A percentile compares a stretch with the other conserved stretches of the same genome.
Conservation (phyloP, 2,888 invertebrate genomes). For the Tachina grossa region DNA sequence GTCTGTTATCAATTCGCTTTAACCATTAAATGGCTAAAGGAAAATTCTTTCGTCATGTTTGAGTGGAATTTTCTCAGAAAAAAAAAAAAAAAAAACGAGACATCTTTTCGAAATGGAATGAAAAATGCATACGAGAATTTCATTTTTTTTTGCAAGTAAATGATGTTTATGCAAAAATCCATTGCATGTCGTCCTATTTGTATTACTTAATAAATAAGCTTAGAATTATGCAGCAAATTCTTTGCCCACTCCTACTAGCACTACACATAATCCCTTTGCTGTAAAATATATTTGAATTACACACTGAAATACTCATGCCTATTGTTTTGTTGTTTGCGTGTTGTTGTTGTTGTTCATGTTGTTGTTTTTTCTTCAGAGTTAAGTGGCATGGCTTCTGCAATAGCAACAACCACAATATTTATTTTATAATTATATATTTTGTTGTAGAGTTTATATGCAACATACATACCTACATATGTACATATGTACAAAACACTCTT, state of each 20-base stretch:
- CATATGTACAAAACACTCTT: not conserved
- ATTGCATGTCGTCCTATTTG: no score
- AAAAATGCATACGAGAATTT: no score
- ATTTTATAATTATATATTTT: conserved; percentile 67
- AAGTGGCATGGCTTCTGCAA: conserved; percentile 47
- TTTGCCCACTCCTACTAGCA: not conserved
- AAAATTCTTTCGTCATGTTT: no score
- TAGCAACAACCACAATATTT: conserved; percentile 51
- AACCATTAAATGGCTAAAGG: no score
- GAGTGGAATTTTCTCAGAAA: no score
- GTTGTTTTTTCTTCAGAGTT: conserved; percentile 7
- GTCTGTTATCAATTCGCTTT: no score
- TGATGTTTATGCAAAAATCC: no score
- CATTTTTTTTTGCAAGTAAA: no score
- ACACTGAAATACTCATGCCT: conserved; percentile 18
- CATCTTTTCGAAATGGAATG: no score
- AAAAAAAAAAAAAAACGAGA: no score
- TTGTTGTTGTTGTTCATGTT: not conserved
- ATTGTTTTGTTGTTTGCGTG: conserved; percentile 27
- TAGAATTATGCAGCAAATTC: not conserved
- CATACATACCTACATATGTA: no score
- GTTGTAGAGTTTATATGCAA: conserved; percentile 48
- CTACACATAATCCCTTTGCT: not conserved
- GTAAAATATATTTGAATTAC: conserved; percentile 32
- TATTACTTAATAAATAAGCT: no score